A percentile compares a stretch with the other conserved stretches of the same genome.
These are phyloP conservation scores for Nephila pilipes DNA, from an alignment of 1,140 invertebrate genomes.

Conservation along the genomic window DNA sequence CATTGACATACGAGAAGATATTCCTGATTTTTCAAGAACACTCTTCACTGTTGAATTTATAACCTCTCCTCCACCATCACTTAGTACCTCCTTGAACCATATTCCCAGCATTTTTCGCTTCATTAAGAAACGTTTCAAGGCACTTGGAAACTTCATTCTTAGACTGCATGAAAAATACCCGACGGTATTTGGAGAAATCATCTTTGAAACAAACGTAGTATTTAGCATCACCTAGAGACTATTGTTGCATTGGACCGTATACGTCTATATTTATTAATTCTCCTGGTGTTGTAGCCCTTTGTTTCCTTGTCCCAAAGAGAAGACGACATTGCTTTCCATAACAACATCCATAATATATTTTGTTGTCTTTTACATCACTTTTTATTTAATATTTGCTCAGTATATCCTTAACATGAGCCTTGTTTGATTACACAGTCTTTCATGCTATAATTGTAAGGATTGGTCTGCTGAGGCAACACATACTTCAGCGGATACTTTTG, in stretches of 20 bases:
- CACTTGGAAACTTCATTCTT: constrained; percentile 14
- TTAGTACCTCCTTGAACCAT: background rate
- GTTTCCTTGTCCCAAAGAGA: background rate
- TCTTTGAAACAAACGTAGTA: too few relatives aligned
- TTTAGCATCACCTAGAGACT: background rate
- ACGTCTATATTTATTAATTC: background rate
- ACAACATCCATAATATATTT: background rate
- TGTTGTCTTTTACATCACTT: background rate
- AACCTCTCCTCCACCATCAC: too few relatives aligned
- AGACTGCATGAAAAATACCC: background rate
- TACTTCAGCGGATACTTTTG: too few relatives aligned
- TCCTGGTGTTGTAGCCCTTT: background rate
- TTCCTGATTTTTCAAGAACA: background rate
- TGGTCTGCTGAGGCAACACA: too few relatives aligned
- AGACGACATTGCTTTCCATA: background rate
- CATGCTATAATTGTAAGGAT: too few relatives aligned
- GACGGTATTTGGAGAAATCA: background rate
- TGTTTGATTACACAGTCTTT: too few relatives aligned
- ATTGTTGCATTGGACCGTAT: background rate
- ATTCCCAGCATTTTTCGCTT: background rate
- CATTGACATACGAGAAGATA: constrained; percentile 71
- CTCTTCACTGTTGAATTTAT: too few relatives aligned
- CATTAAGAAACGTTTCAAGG: constrained; percentile 8
- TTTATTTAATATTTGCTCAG: background rate
- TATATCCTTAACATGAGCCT: too few relatives aligned